Percentiles rank a stretch among this genome's conserved stretches.
Evolutionary conservation across 2,113 vertebrate species (phyloP).

Genomic region (Ctenomys sociabilis): DNA sequence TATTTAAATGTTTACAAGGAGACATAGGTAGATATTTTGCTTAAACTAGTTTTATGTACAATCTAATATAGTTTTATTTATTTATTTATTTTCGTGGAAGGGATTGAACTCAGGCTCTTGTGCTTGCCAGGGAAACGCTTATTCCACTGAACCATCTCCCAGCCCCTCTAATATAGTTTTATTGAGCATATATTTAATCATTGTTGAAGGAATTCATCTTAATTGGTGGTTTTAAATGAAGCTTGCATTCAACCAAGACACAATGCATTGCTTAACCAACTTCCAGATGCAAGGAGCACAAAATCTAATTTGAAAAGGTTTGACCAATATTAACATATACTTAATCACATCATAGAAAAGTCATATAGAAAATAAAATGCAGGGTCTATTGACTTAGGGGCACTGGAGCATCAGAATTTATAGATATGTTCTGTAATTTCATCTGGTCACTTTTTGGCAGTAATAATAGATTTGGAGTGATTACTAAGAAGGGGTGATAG

Average conservation of each 20-base stretch:
- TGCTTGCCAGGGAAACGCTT: too few relatives aligned
- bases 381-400: not conserved
- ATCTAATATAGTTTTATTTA: not conserved
- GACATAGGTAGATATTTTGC: not conserved
- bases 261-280: not conserved
- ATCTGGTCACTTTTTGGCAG: not conserved
- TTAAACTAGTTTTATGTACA: not conserved
- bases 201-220: not conserved
- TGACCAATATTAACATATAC: conserved; percentile 18
- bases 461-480: not conserved
- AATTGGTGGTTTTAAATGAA: conserved; percentile 40
- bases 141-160: too few relatives aligned
- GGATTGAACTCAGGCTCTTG: too few relatives aligned
- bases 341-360: not conserved
- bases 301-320: not conserved
- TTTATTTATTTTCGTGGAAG: too few relatives aligned
- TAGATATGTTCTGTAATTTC: not conserved
- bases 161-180: not conserved
- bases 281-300: not conserved
- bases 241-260: not conserved
- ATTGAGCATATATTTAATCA: not conserved
- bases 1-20: not conserved
- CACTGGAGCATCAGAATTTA: not conserved
- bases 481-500: not conserved
- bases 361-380: not conserved